Base-by-base conservation (phyloP, 1,140 invertebrate genomes). In the Nasonia longicornis region DNA sequence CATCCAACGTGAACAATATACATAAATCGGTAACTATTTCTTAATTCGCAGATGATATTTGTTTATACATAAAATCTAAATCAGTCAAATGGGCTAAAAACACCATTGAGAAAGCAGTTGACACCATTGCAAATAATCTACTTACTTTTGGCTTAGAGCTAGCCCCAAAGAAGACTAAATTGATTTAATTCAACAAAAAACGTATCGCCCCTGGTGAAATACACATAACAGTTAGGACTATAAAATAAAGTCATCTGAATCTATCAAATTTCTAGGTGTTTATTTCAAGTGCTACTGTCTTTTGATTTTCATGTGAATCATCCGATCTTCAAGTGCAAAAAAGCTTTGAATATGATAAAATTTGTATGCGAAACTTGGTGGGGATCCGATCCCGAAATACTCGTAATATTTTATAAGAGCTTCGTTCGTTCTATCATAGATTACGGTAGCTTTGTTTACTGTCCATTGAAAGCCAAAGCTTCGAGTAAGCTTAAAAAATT, bases 381-480 rank as follows among this genome's bases (percentile, higher is more conserved):
- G 1, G 1, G 26, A 26, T 26, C 75, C 64, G 35, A 83, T 22
- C 83, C 77, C n/a, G 11, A 29, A 0, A 83, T 72, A 2, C 66
- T 83, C 2, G 58, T 82, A 2, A 63, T 42, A 1, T 26, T 82
- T 4, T 80, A 77, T 22, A 79, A 83, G n/a, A 79, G 80, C 26
- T 83, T 29, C 38, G 35, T 83, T 6, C 42, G 72, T 16, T 71
- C 83, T 20, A 64, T 76, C 1, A 79, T 81, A 35, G 83, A 83
- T 22, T 83, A 79, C 20, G 52, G 29, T 3, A 52, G 31, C 26
- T 81, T 81, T 3, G 35, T 83, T 20, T 83, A 81, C 31, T 76
- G 35, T 35, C 82, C 79, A 0, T 75, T 3, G 16, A 12, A 20
- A 11, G 63, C 3, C 29, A 38, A 64, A 7, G 0, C 29, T 12